These are phyloP conservation scores for Oligia latruncula DNA, from an alignment of 2,888 invertebrate species.

Conservation along the genomic window DNA sequence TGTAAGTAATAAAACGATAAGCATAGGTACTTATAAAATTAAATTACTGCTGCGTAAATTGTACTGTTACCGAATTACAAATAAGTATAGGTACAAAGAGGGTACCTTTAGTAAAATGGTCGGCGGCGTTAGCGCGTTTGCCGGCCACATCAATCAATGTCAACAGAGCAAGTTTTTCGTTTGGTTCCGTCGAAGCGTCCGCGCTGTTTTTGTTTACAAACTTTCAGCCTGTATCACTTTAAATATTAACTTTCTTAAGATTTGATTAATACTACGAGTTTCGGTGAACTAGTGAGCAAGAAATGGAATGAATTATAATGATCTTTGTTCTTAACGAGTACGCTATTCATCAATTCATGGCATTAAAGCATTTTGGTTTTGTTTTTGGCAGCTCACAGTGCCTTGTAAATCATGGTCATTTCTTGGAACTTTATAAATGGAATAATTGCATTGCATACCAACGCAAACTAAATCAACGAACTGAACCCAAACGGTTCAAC, in stretches of 20 bases:
- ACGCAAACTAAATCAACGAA: background rate
- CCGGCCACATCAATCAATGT: slow-evolving; percentile 87
- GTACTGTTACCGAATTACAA: slow-evolving; percentile 67
- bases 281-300: slow-evolving; percentile 60
- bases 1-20: slow-evolving; percentile 61
- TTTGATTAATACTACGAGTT: slow-evolving; percentile 76
- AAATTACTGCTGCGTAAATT: slow-evolving; percentile 66
- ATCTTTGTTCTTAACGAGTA: slow-evolving; percentile 40
- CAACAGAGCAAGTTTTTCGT: slow-evolving; percentile 86
- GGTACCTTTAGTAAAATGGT: slow-evolving; percentile 78
- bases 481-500: background rate
- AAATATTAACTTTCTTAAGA: slow-evolving; percentile 79
- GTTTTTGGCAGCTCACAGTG: slow-evolving; percentile 13
- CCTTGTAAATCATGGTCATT: slow-evolving; percentile 10
- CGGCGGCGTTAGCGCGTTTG: slow-evolving; percentile 77
- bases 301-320: slow-evolving; percentile 63
- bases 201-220: slow-evolving; percentile 86
- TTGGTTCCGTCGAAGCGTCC: slow-evolving; percentile 81
- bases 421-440: background rate
- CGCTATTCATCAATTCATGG: slow-evolving; percentile 42
- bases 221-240: slow-evolving; percentile 84
- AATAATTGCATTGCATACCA: background rate
- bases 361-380: slow-evolving; percentile 19
- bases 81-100: slow-evolving; percentile 70
- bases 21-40: slow-evolving; percentile 61